Evolutionary conservation across 2,888 invertebrate genomes (phyloP).

Genomic region (Lomographa bimaculata): DNA sequence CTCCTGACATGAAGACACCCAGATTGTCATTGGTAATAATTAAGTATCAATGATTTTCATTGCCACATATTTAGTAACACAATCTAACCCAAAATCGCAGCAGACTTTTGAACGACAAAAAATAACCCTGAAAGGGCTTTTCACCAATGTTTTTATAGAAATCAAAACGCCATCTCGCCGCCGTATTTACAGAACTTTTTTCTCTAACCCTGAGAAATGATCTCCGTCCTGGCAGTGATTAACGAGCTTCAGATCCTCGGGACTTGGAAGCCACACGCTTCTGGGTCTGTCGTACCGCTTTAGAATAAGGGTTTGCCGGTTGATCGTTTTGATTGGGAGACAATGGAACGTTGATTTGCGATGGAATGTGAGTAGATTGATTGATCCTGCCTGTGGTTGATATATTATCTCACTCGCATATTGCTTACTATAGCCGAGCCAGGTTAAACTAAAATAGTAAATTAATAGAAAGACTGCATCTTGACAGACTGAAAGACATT

Average conservation of each 20-base stretch:
- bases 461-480: too few relatives aligned
- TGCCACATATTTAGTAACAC: too few relatives aligned
- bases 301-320: constrained; percentile 8
- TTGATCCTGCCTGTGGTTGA: not conserved
- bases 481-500: too few relatives aligned
- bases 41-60: too few relatives aligned
- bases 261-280: constrained; percentile 9
- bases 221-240: constrained; percentile 34
- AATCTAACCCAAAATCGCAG: too few relatives aligned
- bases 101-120: constrained; percentile 17
- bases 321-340: constrained; percentile 15
- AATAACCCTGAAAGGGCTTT: constrained; percentile 26
- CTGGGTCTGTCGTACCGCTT: constrained; percentile 16
- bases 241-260: constrained; percentile 19
- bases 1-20: too few relatives aligned
- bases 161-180: constrained; percentile 34
- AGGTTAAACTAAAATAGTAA: too few relatives aligned
- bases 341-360: constrained; percentile 13
- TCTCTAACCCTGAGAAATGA: constrained; percentile 35
- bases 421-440: too few relatives aligned
- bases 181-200: constrained; percentile 35
- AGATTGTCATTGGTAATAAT: too few relatives aligned
- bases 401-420: not conserved
- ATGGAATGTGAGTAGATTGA: not conserved
- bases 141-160: constrained; percentile 35